Base-by-base conservation (phyloP, 1,140 invertebrate genomes). In the Drosophila pseudoananassae region DNA sequence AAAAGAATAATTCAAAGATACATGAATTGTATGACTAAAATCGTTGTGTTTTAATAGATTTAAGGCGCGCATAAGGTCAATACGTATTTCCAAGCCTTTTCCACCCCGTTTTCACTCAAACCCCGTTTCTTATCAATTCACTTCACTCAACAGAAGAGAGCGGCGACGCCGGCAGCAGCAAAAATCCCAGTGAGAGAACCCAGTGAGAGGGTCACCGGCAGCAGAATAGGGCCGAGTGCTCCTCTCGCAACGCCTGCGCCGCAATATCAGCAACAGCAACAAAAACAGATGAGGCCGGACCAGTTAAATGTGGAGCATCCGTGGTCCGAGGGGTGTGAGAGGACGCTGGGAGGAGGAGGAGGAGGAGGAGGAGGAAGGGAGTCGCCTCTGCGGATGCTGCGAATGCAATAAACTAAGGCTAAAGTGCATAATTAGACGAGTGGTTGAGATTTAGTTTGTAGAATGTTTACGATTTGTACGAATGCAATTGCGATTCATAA, bases 111-210 rank as follows among this genome's bases (percentile, higher is more conserved):
- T 50, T 47, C 70, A 68, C 74, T 76, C 72, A 56, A 43, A 20
- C 20, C 15, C 36, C 27, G 0, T 14, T 25, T 57, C 52, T 85
- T 87, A 87, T 88, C 70, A 88, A 65, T 65, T 27, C 50, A 40
- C 68, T 85, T 38, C 27, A 73, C 61, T 74, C 66, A 12, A 46
- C 75, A 87, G 82, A 80, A 57, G 73, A 70, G 64, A 84, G 60
- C 60, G 61, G 59, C 46, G 53, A 49, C 58, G 59, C 45, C 60
- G 25, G 58, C 45, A 58, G 53, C 61, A 40, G 64, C 27, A 70
- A 46, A 20, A 76, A 78, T 45, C 57, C 76, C 50, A 76, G 59
- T 75, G 59, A 65, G 72, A 76, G 69, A n/a, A 49, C 63, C 58
- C n/a, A n/a, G 38, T 85, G 83, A 85, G 57, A 63, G 61, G 27